Conservation (phyloP, 2,888 invertebrate genomes). For the Drosophila differens region DNA sequence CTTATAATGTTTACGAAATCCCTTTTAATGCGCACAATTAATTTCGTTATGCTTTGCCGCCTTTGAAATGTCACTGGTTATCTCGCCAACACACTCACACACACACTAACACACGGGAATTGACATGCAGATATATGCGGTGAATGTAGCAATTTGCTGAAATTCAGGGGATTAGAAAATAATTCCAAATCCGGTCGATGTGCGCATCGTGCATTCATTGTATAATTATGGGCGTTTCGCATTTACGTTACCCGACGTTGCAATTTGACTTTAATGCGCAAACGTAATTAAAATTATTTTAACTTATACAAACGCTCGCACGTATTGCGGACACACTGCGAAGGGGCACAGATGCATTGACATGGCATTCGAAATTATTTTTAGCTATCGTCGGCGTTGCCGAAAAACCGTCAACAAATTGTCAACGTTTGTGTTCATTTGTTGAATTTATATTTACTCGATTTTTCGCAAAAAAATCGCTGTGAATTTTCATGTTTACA, state of each 20-base stretch:
- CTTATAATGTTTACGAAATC: constrained; percentile 73
- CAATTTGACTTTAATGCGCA: constrained; percentile 59
- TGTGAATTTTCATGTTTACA: constrained; percentile 53
- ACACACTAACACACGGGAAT: constrained; percentile 8
- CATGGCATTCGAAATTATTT: constrained; percentile 72
- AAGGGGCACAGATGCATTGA: constrained; percentile 33
- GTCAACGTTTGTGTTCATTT: constrained; percentile 69
- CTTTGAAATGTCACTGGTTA: constrained; percentile 55
- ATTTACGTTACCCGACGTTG: constrained; percentile 36
- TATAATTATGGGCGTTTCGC: constrained; percentile 69
- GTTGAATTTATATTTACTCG: constrained; percentile 59
- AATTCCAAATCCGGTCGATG: constrained; percentile 46
- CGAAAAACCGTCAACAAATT: constrained; percentile 72
- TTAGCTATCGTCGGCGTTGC: constrained; percentile 50
- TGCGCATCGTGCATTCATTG: constrained; percentile 57
- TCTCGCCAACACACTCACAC: constrained; percentile 25
- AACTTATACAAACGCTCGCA: constrained; percentile 55
- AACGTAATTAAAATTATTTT: constrained; percentile 80
- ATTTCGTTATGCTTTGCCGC: constrained; percentile 79
- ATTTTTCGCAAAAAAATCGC: constrained; percentile 26
- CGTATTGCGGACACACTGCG: not conserved
- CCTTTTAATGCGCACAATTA: constrained; percentile 79
- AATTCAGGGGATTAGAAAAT: constrained; percentile 67
- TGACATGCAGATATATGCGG: not conserved
- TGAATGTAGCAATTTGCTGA: constrained; percentile 63